These are phyloP conservation scores for Bombus impatiens DNA, from an alignment of 1,140 invertebrate species.

Conservation along the genomic window DNA sequence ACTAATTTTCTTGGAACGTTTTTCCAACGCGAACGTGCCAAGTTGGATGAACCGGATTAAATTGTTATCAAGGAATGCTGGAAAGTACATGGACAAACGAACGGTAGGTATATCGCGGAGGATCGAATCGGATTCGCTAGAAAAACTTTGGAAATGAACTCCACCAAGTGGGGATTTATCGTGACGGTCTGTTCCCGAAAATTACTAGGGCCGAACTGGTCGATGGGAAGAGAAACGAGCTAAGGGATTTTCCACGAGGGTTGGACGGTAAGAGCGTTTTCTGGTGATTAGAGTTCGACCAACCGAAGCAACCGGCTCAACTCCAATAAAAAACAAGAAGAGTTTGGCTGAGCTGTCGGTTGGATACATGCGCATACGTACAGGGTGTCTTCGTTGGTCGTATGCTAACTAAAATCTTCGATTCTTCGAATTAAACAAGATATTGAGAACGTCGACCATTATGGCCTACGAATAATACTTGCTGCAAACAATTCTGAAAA, in stretches of 20 bases:
- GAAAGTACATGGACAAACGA: not conserved
- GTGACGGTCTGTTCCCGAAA: slow-evolving; percentile 31
- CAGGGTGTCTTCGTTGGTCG: not conserved
- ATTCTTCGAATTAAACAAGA: not conserved
- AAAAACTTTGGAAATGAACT: slow-evolving; percentile 57
- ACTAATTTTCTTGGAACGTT: not conserved
- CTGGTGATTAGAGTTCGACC: slow-evolving; percentile 64
- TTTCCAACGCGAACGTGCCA: not conserved
- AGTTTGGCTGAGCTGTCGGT: not conserved
- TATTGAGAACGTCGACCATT: too few species aligned
- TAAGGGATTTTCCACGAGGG: slow-evolving; percentile 43
- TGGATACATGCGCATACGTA: not conserved
- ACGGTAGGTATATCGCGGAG: not conserved
- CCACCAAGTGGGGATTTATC: slow-evolving; percentile 39
- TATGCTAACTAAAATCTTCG: not conserved
- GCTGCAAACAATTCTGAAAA: not conserved
- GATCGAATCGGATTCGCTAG: slow-evolving; percentile 5
- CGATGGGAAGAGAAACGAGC: slow-evolving; percentile 39
- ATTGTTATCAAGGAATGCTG: not conserved
- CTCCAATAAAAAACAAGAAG: slow-evolving; percentile 48
- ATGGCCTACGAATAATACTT: not conserved
- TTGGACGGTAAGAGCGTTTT: slow-evolving; percentile 55
- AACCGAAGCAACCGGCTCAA: slow-evolving; percentile 52
- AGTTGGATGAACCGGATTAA: not conserved
- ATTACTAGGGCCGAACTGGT: slow-evolving; percentile 25